phyloP scores from a whole-genome alignment of 2,797 vertebrate genomes.

The Agapornis canus region DNA sequence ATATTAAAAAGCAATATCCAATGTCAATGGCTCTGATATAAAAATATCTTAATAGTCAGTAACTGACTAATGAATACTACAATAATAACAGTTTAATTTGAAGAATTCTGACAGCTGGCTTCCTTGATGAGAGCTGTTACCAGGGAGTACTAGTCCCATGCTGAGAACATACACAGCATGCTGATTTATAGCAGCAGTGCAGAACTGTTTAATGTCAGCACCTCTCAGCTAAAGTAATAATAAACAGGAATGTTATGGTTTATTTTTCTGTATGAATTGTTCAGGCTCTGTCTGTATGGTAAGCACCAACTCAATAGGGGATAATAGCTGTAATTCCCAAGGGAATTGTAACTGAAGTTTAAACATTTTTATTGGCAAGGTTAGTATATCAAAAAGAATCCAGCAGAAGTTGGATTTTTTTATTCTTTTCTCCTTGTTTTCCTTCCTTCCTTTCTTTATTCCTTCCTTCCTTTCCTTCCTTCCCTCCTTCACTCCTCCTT shows the following conservation, averaged over 20 bases:
- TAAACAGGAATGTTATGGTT: constrained; percentile 84
- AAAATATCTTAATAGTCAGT: constrained; percentile 82
- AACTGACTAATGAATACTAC: constrained; percentile 82
- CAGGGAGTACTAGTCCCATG: constrained; percentile 77
- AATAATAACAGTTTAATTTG: constrained; percentile 84
- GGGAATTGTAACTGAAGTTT: constrained; percentile 74
- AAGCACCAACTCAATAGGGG: constrained; percentile 79
- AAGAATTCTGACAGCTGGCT: constrained; percentile 83
- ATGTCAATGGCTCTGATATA: constrained; percentile 75
- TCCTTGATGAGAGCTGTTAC: constrained; percentile 81
- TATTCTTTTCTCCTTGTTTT: background rate
- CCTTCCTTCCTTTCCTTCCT: no score
- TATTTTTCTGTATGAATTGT: constrained; percentile 85
- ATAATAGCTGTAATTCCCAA: constrained; percentile 77
- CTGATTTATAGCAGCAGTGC: constrained; percentile 83
- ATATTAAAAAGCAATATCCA: constrained; percentile 79
- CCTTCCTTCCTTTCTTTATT: no score
- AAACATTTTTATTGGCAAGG: constrained; percentile 71
- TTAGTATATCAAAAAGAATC: constrained; percentile 70
- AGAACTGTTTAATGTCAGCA: constrained; percentile 85
- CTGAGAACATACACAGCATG: constrained; percentile 82
- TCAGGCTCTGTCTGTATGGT: constrained; percentile 75
- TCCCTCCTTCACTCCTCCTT: no score
- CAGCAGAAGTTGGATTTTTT: constrained; percentile 30
- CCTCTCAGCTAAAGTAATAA: constrained; percentile 83